Evolutionary conservation across 2,797 vertebrate genomes (phyloP), one percentile per base, ranked within the genome.

Genomic region (Trachops cirrhosus): DNA sequence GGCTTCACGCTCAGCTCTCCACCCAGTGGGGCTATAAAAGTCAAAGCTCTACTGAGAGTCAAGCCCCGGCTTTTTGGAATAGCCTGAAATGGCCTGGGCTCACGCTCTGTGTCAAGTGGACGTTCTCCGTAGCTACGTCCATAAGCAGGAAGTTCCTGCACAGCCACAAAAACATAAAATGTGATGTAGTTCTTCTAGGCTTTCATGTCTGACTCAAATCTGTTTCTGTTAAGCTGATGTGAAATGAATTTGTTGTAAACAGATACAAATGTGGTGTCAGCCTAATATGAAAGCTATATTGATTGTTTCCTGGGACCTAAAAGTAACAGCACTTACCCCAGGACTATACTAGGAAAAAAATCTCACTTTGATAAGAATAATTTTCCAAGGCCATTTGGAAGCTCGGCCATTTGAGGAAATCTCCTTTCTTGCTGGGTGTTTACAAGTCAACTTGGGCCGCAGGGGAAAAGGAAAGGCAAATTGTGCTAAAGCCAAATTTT

Each of bases 221-320:
- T 82, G 16, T 62, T 88, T 89, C 37, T 92, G 37, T 91, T 77
- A 92, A 86, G 4, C 37, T 64, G 21, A 86, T 1, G 5, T 62
- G 59, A 77, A 67, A 82, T 88, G n/a, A 80, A 87, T 91, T 86
- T 62, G 54, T 94, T 91, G 6, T 82, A n/a, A 93, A 48, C 6
- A 32, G 5, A 83, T 48, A 87, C 10, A 10, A 87, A 59, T 92
- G 62, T 75, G 79, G 41, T 92, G 54, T 73, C 67, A 89, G 44
- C 26, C 57, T 75, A 91, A 86, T 32, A 67, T 18, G 15, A 93
- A 89, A 94, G 21, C 24, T 80, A 5, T 54, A 37, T 74, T 91
- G 83, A 67, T 52, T 34, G 22, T 94, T 77, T 54, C 52, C 32
- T 78, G 34, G 37, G 84, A 24, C n/a, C 82, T 48, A 26, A 71